phyloP scores from a whole-genome alignment of 2,888 invertebrate genomes.

The Protodeltote pygarga region DNA sequence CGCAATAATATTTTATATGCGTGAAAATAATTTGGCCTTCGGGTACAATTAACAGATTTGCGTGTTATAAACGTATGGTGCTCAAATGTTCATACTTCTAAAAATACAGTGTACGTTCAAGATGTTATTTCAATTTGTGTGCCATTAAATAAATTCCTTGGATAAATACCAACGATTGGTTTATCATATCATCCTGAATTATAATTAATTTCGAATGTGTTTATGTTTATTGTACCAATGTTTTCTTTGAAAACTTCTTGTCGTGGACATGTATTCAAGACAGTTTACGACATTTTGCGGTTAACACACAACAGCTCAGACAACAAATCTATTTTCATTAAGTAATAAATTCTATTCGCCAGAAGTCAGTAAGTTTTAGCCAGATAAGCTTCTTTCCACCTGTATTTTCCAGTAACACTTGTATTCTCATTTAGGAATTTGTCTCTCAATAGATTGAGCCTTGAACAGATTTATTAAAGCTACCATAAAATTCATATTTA shows the following conservation, averaged over 20 bases:
- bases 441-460: constrained; percentile 1
- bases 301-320: too few relatives aligned
- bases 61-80: constrained; percentile 35
- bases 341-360: too few relatives aligned
- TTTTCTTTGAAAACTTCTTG: neutral
- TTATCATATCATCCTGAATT: neutral
- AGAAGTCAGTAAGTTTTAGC: constrained; percentile 1
- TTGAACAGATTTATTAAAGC: constrained; percentile 10
- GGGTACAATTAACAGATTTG: constrained; percentile 49
- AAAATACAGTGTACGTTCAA: constrained; percentile 24
- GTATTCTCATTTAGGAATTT: constrained; percentile 16
- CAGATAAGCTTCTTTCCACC: neutral
- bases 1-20: constrained; percentile 31
- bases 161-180: constrained; percentile 13
- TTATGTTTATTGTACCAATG: neutral
- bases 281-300: too few relatives aligned
- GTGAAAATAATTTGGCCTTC: constrained; percentile 50
- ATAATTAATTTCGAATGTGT: neutral
- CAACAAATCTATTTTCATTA: too few relatives aligned
- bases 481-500: constrained; percentile 1
- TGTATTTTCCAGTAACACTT: constrained; percentile 25
- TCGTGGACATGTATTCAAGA: neutral
- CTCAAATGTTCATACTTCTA: constrained; percentile 37
- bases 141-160: constrained; percentile 15
- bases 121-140: constrained; percentile 16